These are phyloP conservation scores for Isotomurus palustris DNA, from an alignment of 2,888 invertebrate genomes.

Conservation along the genomic window DNA sequence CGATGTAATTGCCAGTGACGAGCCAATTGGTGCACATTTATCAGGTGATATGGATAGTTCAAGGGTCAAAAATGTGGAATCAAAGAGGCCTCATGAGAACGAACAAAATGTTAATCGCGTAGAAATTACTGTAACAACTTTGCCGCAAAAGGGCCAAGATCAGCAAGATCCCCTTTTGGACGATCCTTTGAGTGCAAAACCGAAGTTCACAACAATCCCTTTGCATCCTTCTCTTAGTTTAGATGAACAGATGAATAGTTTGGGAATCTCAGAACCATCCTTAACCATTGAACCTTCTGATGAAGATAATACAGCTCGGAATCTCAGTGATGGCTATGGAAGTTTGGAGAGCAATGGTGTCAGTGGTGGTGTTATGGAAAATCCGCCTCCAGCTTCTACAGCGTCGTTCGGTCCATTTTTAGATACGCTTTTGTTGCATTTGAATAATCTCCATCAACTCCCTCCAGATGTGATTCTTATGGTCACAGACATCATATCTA, in stretches of 20 bases:
- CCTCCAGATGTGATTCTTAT: slow-evolving; percentile 38
- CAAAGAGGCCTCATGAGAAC: background rate
- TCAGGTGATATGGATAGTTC: background rate
- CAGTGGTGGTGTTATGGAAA: slow-evolving; percentile 1
- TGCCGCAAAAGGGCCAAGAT: background rate
- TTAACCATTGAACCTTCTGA: too few relatives aligned
- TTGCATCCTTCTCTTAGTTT: slow-evolving; percentile 2
- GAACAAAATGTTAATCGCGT: background rate
- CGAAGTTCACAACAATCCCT: slow-evolving; percentile 24
- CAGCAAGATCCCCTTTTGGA: background rate
- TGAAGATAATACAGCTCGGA: background rate
- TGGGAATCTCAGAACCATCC: background rate
- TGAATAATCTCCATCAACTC: slow-evolving; percentile 30
- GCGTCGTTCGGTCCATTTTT: slow-evolving; percentile 42
- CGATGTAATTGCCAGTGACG: slow-evolving; percentile 16
- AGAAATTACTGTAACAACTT: too few relatives aligned
- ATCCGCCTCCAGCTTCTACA: background rate
- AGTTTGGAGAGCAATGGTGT: slow-evolving; percentile 26
- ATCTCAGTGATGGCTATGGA: slow-evolving; percentile 36
- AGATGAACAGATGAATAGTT: background rate
- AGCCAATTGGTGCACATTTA: background rate
- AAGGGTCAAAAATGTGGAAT: background rate
- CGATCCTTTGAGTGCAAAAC: background rate
- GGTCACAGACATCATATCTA: slow-evolving; percentile 40
- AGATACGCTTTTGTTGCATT: slow-evolving; percentile 36